Percentiles rank a stretch among this genome's conserved stretches.
phyloP scores from a whole-genome alignment of 2,888 invertebrate genomes.

The Tribolium freemani region DNA sequence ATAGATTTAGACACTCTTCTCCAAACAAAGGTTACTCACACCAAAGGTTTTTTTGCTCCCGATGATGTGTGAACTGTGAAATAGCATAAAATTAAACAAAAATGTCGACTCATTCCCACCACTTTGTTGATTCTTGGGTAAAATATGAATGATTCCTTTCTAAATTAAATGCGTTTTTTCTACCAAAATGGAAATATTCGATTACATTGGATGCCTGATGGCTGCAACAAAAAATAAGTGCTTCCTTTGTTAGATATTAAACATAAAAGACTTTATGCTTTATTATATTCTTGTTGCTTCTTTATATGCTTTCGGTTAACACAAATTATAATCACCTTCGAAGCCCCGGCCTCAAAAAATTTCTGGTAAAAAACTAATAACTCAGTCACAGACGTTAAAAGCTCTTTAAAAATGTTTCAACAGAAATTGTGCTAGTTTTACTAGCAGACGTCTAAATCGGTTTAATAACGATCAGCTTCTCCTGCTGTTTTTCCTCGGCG shows the following conservation, averaged over 20 bases:
- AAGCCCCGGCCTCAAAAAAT: slow-evolving; percentile 15
- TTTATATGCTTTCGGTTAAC: slow-evolving; percentile 31
- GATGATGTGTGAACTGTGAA: slow-evolving; percentile 61
- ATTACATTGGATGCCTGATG: slow-evolving; percentile 38
- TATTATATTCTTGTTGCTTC: slow-evolving; percentile 34
- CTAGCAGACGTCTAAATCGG: no score
- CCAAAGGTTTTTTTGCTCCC: slow-evolving; percentile 31
- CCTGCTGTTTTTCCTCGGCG: not conserved
- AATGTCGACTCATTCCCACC: slow-evolving; percentile 55
- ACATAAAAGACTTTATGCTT: slow-evolving; percentile 43
- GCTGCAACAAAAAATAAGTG: slow-evolving; percentile 44
- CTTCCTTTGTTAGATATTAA: slow-evolving; percentile 47
- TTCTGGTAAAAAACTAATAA: slow-evolving; percentile 38
- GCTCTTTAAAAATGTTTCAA: not conserved
- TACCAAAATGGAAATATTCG: slow-evolving; percentile 43
- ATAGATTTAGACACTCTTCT: slow-evolving; percentile 34
- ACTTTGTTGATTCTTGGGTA: slow-evolving; percentile 56
- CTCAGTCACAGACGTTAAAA: not conserved
- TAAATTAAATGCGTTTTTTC: slow-evolving; percentile 56
- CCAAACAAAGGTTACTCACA: slow-evolving; percentile 45
- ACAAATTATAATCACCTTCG: slow-evolving; percentile 32
- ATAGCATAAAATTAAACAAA: slow-evolving; percentile 62
- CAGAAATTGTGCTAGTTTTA: not conserved
- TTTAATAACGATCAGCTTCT: not conserved
- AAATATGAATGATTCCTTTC: slow-evolving; percentile 60